Base-by-base conservation (phyloP, 2,888 invertebrate genomes). In the Lysandra coridon region DNA sequence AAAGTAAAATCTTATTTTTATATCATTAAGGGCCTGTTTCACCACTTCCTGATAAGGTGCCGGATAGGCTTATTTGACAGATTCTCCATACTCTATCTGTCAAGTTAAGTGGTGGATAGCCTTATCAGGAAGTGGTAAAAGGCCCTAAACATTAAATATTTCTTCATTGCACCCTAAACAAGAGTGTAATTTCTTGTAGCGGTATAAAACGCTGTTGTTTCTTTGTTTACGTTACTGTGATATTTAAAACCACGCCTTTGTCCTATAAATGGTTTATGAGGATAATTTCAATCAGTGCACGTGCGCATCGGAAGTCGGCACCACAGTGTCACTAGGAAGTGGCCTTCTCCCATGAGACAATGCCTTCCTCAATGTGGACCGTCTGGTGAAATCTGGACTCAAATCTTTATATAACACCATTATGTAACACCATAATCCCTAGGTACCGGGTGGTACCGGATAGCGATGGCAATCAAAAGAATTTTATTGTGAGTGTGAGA, bases 311-410 rank as follows among this genome's bases (percentile, higher is more conserved):
- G 64, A 64, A 74, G 44, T 74, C 23, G 1, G 23, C 74, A 33
- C 30, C 75, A 75, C 10, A 44, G n/a, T 23, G 74, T 6, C n/a
- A 49, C 49, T 75, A 44, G 75, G 75, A 75, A 75, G 49, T 49
- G 75, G 5, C 75, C 75, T 75, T 75, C 75, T 75, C 75, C 75
- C 44, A 23, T 1, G 75, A 75, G 75, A 75, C 75, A 75, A 75
- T 75, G 49, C 75, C 44, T 44, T 23, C 44, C 75, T 44, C 14
- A 5, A 49, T 14, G 23, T 49, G 37, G 37, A 14, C 12, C 2
- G 49, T 75, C 73, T 6, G 5, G 12, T 44, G 75, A 75, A 49
- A 49, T 23, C 49, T 75, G 30, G 75, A 44, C 49, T 30, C 64
- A 64, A 30, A 64, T 30, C 30, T 12, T 64, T 64, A 30, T 64